These are phyloP conservation scores for Cordilura impudica DNA, from an alignment of 2,888 invertebrate genomes.

Conservation along the genomic window DNA sequence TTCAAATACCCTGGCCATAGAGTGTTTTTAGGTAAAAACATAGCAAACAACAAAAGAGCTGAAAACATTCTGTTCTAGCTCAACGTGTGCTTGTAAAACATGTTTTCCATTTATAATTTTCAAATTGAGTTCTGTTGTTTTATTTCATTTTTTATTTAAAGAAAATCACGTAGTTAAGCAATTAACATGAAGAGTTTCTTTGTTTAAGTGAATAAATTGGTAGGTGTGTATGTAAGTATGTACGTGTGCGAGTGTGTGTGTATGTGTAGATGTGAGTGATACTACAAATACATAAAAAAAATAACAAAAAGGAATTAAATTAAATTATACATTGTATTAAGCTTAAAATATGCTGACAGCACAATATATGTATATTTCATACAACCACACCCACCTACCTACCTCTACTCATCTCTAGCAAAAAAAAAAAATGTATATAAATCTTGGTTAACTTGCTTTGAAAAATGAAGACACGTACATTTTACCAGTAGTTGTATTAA, in stretches of 20 bases:
- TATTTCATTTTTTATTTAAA: constrained; percentile 40
- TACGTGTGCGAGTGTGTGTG: neutral
- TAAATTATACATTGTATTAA: constrained; percentile 50
- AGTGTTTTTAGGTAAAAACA: no score
- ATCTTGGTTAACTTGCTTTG: constrained; percentile 5
- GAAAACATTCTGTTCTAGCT: neutral
- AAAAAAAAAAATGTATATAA: no score
- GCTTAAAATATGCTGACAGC: constrained; percentile 47
- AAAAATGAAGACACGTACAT: constrained; percentile 48
- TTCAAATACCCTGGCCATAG: no score
- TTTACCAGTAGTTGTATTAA: neutral
- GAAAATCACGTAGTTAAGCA: constrained; percentile 61
- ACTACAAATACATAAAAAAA: neutral
- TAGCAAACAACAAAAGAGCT: neutral
- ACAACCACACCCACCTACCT: neutral
- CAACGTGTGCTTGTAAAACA: constrained; percentile 34
- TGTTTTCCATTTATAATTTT: constrained; percentile 58
- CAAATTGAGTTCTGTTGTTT: constrained; percentile 37
- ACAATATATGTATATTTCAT: neutral
- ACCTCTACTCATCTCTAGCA: neutral
- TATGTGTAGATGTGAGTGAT: neutral
- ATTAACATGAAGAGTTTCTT: constrained; percentile 55
- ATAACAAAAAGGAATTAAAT: constrained; percentile 10
- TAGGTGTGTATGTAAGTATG: neutral
- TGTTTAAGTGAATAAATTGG: constrained; percentile 7